These are phyloP conservation scores for Eretmocerus hayati DNA, from an alignment of 2,888 invertebrate species.

Conservation along the genomic window DNA sequence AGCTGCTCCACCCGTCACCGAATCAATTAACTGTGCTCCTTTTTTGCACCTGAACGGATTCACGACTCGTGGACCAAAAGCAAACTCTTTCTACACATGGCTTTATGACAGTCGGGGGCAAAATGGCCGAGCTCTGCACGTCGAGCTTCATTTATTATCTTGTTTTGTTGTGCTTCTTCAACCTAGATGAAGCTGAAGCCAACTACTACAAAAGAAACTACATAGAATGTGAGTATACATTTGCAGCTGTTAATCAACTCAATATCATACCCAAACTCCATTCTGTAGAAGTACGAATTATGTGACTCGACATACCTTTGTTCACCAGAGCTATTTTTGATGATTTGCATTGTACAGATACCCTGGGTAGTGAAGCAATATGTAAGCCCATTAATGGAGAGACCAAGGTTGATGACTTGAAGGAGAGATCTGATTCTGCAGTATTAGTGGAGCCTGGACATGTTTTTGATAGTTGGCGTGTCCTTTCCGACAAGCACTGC, in stretches of 20 bases:
- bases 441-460: constrained; percentile 19
- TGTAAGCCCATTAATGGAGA: constrained; percentile 26
- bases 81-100: constrained; percentile 2
- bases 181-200: no score
- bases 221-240: no score
- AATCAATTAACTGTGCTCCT: no score
- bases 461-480: constrained; percentile 23
- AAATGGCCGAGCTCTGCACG: constrained; percentile 24
- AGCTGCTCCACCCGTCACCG: no score
- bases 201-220: no score
- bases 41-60: no score
- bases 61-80: no score
- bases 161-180: constrained; percentile 7
- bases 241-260: no score
- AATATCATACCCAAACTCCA: no score
- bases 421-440: constrained; percentile 9
- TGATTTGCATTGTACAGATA: constrained; percentile 24
- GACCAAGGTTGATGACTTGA: constrained; percentile 1
- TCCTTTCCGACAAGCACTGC: constrained; percentile 25
- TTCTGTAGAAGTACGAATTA: no score
- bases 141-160: constrained; percentile 21
- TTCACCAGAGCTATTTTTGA: no score
- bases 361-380: constrained; percentile 26
- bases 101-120: constrained; percentile 25
- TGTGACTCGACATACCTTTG: no score